These are phyloP conservation scores for Acanthiza pusilla DNA, from an alignment of 2,797 vertebrate species.

Conservation along the genomic window DNA sequence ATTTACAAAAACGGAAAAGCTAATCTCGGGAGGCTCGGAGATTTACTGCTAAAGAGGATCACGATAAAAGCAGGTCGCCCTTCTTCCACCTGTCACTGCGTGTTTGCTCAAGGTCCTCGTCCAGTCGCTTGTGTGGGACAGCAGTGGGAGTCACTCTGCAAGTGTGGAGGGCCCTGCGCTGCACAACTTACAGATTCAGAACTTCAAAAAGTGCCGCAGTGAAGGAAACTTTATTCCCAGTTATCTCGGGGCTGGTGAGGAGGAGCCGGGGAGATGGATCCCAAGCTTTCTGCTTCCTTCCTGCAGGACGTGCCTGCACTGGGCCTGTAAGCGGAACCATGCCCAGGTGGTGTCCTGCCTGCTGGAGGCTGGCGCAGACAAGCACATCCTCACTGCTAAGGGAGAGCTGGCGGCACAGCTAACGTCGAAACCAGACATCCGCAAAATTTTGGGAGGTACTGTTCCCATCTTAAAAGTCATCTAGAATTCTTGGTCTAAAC, in stretches of 20 bases:
- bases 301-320: constrained; percentile 91
- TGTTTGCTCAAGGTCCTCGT: not conserved
- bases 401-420: constrained; percentile 88
- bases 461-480: not conserved
- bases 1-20: not conserved
- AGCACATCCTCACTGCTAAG: constrained; percentile 83
- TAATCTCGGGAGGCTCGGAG: not conserved
- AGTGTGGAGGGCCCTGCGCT: not conserved
- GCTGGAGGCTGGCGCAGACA: constrained; percentile 86
- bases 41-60: constrained; percentile 1
- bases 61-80: not conserved
- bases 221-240: not conserved
- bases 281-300: not conserved
- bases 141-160: fast-evolving
- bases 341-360: constrained; percentile 88
- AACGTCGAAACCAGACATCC: constrained; percentile 88
- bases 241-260: fast-evolving
- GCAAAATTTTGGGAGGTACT: constrained; percentile 87
- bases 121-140: too few species aligned
- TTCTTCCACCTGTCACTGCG: not conserved
- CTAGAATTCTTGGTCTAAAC: not conserved
- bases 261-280: fast-evolving
- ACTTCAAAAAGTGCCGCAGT: fast-evolving
- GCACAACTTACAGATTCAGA: fast-evolving
- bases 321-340: constrained; percentile 96